These are phyloP conservation scores for Nematostella vectensis DNA, from an alignment of 92 coral and sea anemone species.

Conservation along the genomic window DNA sequence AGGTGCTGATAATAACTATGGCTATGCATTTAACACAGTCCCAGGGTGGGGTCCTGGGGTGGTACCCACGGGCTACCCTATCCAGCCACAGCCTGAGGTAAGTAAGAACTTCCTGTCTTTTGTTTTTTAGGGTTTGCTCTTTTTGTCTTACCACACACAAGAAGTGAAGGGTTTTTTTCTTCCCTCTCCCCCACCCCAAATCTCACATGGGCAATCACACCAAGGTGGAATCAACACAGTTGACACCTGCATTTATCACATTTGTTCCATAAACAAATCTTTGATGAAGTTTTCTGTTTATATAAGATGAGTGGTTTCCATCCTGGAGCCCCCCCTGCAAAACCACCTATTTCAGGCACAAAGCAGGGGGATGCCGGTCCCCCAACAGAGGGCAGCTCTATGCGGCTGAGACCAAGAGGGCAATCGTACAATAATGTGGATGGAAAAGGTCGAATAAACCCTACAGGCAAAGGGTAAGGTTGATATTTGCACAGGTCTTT, in stretches of 20 bases:
- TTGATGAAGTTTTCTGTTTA: too few relatives aligned
- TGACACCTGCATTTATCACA: too few relatives aligned
- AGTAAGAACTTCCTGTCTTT: too few relatives aligned
- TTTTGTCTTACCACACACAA: too few relatives aligned
- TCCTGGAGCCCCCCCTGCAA: slow-evolving; percentile 32
- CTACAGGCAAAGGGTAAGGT: slow-evolving; percentile 23
- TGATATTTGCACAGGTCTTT: too few relatives aligned
- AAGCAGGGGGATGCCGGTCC: slow-evolving; percentile 4
- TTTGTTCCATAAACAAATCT: too few relatives aligned
- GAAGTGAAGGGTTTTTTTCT: too few relatives aligned
- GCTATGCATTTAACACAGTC: slow-evolving; percentile 67
- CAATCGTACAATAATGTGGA: not conserved
- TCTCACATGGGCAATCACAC: too few relatives aligned
- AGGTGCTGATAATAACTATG: slow-evolving; percentile 74
- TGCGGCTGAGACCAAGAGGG: slow-evolving; percentile 13
- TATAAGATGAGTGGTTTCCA: slow-evolving; percentile 5
- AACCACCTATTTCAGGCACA: slow-evolving; percentile 7
- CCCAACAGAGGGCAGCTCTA: slow-evolving; percentile 4
- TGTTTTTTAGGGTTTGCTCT: too few relatives aligned
- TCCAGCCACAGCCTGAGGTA: slow-evolving; percentile 20
- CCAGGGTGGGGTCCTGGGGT: slow-evolving; percentile 34
- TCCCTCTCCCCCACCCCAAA: too few relatives aligned
- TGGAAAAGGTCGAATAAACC: slow-evolving; percentile 12
- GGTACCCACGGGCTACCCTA: not conserved
- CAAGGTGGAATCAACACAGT: too few relatives aligned